Base-by-base conservation (phyloP, 2,797 vertebrate genomes). In the Diceros bicornis region DNA sequence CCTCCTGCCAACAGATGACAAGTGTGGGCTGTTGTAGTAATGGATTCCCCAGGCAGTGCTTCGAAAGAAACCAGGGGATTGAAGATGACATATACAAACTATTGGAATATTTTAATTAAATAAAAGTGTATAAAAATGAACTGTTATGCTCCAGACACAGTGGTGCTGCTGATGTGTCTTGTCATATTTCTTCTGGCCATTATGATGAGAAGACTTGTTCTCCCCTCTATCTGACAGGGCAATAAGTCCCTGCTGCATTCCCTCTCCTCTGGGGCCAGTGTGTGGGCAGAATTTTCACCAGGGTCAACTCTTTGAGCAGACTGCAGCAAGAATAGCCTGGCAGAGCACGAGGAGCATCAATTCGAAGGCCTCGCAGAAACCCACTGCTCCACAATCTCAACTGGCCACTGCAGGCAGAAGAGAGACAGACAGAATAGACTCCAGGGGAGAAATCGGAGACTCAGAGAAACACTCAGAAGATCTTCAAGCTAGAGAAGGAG, bases 1-100 rank as follows among this genome's bases (percentile, higher is more conserved):
- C 95, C 97, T 97, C 96, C 96, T 97, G 93, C 96, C 97, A 97
- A 97, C 96, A 98, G 96, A 96, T 55, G 96, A 93, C 96, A 97
- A 98, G 96, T 93, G 75, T 97, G 94, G 87, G 98, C 95, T 97
- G 97, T 90, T 96, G 61, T 89, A 97, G 97, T 98, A 89, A 97
- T 92, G 93, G 97, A 96, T 93, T 97, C 96, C 96, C 96, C 96
- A 98, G 96, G 97, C 96, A 96, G 23, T 4, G 29, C 47, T 97
- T 98, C 97, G 97, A 97, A 98, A 97, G 71, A 92, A 97, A 97
- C 79, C 89, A 95, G 94, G 4, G 68, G 86, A 96, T 90, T 97
- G 59, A 98, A 34, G 61, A 5, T 74, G 96, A 97, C 62, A 50
- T 95, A 91, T 29, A 94, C 84, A 96, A 91, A 97, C 95, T 86